Conservation (phyloP, 2,797 vertebrate genomes). For the Allobates femoralis region DNA sequence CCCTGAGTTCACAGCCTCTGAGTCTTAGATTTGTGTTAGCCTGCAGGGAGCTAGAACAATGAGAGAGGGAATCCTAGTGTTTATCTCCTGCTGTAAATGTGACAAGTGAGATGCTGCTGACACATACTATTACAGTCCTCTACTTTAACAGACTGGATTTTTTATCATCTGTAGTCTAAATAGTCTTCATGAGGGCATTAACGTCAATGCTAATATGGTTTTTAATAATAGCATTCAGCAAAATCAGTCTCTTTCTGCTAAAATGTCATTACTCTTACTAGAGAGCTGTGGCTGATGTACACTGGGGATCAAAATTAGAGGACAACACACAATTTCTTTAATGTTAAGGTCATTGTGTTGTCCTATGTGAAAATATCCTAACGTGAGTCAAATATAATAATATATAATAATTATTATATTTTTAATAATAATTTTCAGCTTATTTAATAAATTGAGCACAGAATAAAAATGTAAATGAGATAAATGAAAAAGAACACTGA, state of each 20-base stretch:
- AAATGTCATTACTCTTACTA: not conserved
- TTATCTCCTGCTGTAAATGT: conserved; percentile 8
- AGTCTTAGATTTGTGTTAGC: conserved; percentile 36
- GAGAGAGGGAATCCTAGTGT: conserved; percentile 1
- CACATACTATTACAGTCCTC: not conserved
- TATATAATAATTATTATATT: too few relatives aligned
- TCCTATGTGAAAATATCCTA: too few relatives aligned
- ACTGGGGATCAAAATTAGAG: too few relatives aligned
- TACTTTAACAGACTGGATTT: not conserved
- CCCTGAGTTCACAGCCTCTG: conserved; percentile 26
- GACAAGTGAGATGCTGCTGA: conserved; percentile 22
- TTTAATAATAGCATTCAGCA: not conserved
- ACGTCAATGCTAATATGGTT: not conserved
- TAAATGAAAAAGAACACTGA: too few relatives aligned
- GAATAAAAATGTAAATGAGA: too few relatives aligned
- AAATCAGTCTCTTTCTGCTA: not conserved
- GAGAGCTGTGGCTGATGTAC: not conserved
- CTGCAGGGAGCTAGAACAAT: conserved; percentile 30
- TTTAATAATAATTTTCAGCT: too few relatives aligned
- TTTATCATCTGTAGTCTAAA: not conserved
- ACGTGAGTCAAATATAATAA: too few relatives aligned
- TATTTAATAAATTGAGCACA: too few relatives aligned
- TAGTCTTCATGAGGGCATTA: not conserved
- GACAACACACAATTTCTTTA: too few relatives aligned
- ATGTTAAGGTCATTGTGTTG: too few relatives aligned